A percentile compares a stretch with the other conserved stretches of the same genome.
These are phyloP conservation scores for Caenorhabditis sp. DNA, from an alignment of 2,888 invertebrate species.

Conservation along the genomic window DNA sequence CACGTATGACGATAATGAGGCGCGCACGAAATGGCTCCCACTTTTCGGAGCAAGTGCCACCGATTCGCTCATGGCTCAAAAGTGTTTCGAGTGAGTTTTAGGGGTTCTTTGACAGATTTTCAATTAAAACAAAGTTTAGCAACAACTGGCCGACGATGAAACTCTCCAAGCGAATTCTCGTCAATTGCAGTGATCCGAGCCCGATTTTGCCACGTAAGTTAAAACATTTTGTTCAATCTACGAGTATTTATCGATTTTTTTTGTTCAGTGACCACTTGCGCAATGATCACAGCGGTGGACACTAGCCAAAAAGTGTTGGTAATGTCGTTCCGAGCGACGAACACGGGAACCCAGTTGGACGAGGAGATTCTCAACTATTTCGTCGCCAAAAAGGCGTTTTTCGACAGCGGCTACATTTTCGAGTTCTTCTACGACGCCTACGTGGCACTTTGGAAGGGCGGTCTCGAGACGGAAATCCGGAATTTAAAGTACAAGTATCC, in stretches of 20 bases:
- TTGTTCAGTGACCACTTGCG: slow-evolving; percentile 43
- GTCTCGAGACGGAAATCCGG: slow-evolving; percentile 39
- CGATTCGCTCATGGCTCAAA: slow-evolving; percentile 25
- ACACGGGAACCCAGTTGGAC: slow-evolving; percentile 31
- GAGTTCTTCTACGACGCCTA: slow-evolving; percentile 58
- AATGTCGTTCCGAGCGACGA: slow-evolving; percentile 57
- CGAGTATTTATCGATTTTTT: not conserved
- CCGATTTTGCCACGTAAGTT: slow-evolving; percentile 39
- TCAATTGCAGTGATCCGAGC: slow-evolving; percentile 50
- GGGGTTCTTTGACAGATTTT: not conserved
- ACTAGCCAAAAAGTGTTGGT: slow-evolving; percentile 39
- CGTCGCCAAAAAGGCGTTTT: slow-evolving; percentile 38
- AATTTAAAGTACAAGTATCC: slow-evolving; percentile 53
- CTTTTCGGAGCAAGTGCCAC: slow-evolving; percentile 48
- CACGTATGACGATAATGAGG: slow-evolving; percentile 47
- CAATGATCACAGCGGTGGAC: slow-evolving; percentile 54
- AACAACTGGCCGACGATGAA: slow-evolving; percentile 57
- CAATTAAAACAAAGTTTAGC: slow-evolving; percentile 1
- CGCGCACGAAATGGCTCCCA: slow-evolving; percentile 50
- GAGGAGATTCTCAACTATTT: slow-evolving; percentile 53
- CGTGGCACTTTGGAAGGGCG: slow-evolving; percentile 53
- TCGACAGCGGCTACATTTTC: slow-evolving; percentile 50
- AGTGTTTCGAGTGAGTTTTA: slow-evolving; percentile 41
- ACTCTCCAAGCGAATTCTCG: slow-evolving; percentile 32
- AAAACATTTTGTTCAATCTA: not conserved